phyloP scores from a whole-genome alignment of 2,888 invertebrate genomes.

The Chloromyia formosa region DNA sequence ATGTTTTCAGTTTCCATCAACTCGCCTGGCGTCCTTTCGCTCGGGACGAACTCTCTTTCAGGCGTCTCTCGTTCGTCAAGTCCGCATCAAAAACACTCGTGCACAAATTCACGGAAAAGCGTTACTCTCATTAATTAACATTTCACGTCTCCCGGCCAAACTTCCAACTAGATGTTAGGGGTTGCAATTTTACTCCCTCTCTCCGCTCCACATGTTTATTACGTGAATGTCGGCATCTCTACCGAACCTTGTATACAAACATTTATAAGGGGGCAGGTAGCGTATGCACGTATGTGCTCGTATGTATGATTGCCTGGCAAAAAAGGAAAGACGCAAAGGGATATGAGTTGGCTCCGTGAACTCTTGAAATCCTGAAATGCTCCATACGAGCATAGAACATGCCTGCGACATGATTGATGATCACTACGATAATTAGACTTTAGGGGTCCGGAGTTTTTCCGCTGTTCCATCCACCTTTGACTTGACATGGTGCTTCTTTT shows the following conservation, averaged over 20 bases:
- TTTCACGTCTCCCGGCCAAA: conserved; percentile 46
- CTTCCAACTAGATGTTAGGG: not conserved
- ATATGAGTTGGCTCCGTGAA: not conserved
- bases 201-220: conserved; percentile 8
- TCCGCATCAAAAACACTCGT: conserved; percentile 43
- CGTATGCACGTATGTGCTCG: not conserved
- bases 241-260: conserved; percentile 18
- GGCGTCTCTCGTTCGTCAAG: conserved; percentile 13
- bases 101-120: conserved; percentile 48
- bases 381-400: not conserved
- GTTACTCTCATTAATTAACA: conserved; percentile 50
- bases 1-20: conserved; percentile 42
- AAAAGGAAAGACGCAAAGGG: conserved; percentile 21
- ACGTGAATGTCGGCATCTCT: conserved; percentile 31
- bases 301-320: conserved; percentile 5
- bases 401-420: conserved; percentile 49
- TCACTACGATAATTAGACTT: conserved; percentile 49
- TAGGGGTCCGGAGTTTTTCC: conserved; percentile 6
- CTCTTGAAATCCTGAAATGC: conserved; percentile 5
- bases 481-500: not conserved
- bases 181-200: conserved; percentile 24
- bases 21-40: not conserved
- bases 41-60: not conserved
- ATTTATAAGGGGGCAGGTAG: conserved; percentile 15
- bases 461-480: not conserved